Percentiles rank a stretch among this genome's conserved stretches.
Evolutionary conservation across 1,140 invertebrate species (phyloP).

Genomic region (Maconellicoccus hirsutus): DNA sequence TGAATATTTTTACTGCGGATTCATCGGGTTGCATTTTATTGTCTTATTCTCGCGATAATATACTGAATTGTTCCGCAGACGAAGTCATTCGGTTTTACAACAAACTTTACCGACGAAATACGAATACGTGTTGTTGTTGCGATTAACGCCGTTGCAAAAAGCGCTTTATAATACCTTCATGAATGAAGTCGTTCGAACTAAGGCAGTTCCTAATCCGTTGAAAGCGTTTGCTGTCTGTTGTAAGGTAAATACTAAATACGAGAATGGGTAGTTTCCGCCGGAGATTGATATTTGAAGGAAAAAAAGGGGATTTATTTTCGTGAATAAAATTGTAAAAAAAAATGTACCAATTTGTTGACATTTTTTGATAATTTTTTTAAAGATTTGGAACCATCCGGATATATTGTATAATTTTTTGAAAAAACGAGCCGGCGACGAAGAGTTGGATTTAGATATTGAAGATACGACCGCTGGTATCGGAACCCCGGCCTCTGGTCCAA

Average conservation of each 20-base stretch:
- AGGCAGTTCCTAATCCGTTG: constrained; percentile 84
- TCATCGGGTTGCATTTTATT: not conserved
- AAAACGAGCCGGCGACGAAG: constrained; percentile 65
- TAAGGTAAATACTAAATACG: constrained; percentile 72
- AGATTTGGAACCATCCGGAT: constrained; percentile 99
- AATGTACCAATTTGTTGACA: too few species aligned
- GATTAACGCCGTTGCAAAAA: constrained; percentile 77
- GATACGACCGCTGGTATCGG: constrained; percentile 35
- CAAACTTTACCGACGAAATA: constrained; percentile 76
- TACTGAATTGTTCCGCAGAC: constrained; percentile 36
- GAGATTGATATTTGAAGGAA: constrained; percentile 26
- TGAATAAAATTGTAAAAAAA: not conserved
- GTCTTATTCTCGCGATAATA: constrained; percentile 25
- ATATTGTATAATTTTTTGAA: constrained; percentile 83
- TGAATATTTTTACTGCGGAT: constrained; percentile 30
- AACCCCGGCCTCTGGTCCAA: constrained; percentile 35
- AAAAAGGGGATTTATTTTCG: not conserved
- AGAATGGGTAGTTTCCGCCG: too few species aligned
- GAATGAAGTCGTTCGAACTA: constrained; percentile 74
- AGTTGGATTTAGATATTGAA: constrained; percentile 74
- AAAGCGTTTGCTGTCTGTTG: constrained; percentile 97
- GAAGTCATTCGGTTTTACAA: constrained; percentile 78
- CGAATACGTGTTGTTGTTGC: constrained; percentile 79
- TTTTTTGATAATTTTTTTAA: constrained; percentile 28
- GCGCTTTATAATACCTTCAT: constrained; percentile 82